These are phyloP conservation scores for Eristalis pertinax DNA, from an alignment of 2,888 invertebrate genomes.

Conservation along the genomic window DNA sequence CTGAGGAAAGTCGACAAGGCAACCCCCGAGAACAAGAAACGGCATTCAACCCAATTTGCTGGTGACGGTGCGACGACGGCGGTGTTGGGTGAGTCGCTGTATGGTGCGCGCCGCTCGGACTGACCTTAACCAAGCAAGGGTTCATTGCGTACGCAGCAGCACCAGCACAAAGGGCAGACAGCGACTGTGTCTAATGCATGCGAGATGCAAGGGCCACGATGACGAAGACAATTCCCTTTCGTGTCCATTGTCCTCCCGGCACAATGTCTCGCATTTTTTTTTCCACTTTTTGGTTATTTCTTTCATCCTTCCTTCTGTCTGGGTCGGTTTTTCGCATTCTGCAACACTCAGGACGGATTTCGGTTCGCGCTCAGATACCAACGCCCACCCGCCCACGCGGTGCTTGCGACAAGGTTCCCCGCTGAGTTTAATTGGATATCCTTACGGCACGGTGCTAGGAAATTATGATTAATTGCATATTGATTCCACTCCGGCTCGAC, in stretches of 20 bases:
- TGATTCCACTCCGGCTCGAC: constrained; percentile 19
- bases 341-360: neutral
- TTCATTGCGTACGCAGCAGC: constrained; percentile 51
- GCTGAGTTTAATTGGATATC: constrained; percentile 9
- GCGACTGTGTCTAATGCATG: neutral
- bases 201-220: neutral
- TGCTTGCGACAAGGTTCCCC: neutral
- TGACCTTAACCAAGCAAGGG: constrained; percentile 63
- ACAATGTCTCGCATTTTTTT: neutral
- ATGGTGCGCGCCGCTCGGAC: constrained; percentile 24
- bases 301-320: neutral
- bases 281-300: neutral
- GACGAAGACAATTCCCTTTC: neutral
- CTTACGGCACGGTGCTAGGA: neutral
- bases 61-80: neutral
- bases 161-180: neutral
- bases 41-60: constrained; percentile 48
- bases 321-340: neutral
- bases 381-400: neutral
- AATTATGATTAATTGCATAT: constrained; percentile 61
- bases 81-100: constrained; percentile 2
- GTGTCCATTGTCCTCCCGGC: neutral
- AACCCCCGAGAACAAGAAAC: constrained; percentile 22
- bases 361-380: neutral
- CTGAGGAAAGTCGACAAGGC: constrained; percentile 39